These are phyloP conservation scores for Brachypalpus laphriformis DNA, from an alignment of 2,888 invertebrate genomes.

Conservation along the genomic window DNA sequence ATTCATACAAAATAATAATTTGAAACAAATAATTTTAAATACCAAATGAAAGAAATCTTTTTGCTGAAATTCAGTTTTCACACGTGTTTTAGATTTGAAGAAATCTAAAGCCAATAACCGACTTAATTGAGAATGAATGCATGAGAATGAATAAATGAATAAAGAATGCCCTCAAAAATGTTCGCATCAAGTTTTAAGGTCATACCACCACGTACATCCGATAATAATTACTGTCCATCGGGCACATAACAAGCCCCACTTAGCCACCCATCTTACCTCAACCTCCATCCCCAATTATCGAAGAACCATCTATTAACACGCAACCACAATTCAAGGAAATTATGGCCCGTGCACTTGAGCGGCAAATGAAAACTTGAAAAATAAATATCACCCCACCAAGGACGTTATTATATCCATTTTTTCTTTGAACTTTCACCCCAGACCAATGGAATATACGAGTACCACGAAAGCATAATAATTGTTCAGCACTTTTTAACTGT, in stretches of 20 bases:
- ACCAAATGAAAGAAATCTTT: no score
- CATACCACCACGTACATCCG: neutral
- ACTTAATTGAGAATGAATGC: no score
- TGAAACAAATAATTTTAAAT: no score
- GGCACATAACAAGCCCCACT: neutral
- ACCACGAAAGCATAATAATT: neutral
- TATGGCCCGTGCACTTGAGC: neutral
- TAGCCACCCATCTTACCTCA: neutral
- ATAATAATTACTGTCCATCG: neutral
- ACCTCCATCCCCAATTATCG: constrained; percentile 4
- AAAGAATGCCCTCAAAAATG: neutral
- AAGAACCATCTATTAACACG: constrained; percentile 21
- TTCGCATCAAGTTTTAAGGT: neutral
- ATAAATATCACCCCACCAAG: constrained; percentile 9
- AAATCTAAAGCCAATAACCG: neutral
- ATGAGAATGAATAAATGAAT: no score
- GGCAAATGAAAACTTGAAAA: constrained; percentile 6
- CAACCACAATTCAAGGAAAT: constrained; percentile 24
- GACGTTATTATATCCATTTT: neutral
- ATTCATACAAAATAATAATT: no score
- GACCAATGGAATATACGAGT: neutral
- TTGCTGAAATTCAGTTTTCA: no score
- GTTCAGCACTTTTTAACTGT: neutral
- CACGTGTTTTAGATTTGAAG: neutral
- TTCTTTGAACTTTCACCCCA: constrained; percentile 2